Percentiles rank a stretch among this genome's conserved stretches.
phyloP scores from a whole-genome alignment of 2,888 invertebrate species.

The Piscicola geometra region DNA sequence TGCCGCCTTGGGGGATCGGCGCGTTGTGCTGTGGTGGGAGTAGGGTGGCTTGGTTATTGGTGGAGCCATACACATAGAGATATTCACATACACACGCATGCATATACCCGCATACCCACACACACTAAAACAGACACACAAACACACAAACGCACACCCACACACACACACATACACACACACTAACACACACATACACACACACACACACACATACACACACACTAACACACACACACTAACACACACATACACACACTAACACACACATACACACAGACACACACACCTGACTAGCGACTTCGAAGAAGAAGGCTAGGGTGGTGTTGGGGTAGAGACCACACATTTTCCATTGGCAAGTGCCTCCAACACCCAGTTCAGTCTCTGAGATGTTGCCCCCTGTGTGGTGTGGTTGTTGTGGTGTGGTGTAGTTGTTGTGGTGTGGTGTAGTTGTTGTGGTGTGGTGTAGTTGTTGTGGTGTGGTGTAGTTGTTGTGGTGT shows the following conservation, averaged over 20 bases:
- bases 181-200: too few species aligned
- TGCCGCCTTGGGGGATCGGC: slow-evolving; percentile 87
- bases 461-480: too few species aligned
- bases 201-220: not conserved
- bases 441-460: too few species aligned
- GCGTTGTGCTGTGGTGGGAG: slow-evolving; percentile 71
- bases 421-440: too few species aligned
- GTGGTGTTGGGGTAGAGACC: slow-evolving; percentile 86
- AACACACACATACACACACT: not conserved
- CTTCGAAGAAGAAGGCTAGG: slow-evolving; percentile 90
- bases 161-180: slow-evolving; percentile 3
- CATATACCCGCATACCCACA: too few species aligned
- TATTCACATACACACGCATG: too few species aligned
- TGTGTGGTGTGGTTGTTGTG: slow-evolving; percentile 37
- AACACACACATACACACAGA: not conserved
- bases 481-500: too few species aligned
- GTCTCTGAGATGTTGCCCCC: slow-evolving; percentile 88
- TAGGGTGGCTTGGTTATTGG: too few species aligned
- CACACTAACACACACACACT: not conserved
- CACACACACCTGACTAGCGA: slow-evolving; percentile 58
- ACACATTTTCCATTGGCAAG: slow-evolving; percentile 97
- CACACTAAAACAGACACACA: too few species aligned
- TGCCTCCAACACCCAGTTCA: slow-evolving; percentile 94
- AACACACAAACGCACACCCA: not conserved
- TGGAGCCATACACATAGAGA: too few species aligned